Percentiles rank a stretch among this genome's conserved stretches.
phyloP scores from a whole-genome alignment of 2,797 vertebrate species.

The Centroberyx gerrardi region DNA sequence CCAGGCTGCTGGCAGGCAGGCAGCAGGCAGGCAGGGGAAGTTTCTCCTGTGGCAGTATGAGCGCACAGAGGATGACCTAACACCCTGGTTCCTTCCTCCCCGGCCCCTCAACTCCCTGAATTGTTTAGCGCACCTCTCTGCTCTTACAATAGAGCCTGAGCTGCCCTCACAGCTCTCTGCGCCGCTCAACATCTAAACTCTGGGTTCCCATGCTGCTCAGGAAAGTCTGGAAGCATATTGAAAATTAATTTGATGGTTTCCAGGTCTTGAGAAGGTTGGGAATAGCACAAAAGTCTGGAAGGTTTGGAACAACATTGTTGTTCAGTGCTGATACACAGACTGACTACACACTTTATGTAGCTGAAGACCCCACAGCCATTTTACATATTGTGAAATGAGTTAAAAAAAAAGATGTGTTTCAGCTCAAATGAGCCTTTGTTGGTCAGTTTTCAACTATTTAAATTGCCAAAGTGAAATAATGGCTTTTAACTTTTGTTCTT shows the following conservation, averaged over 20 bases:
- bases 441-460: too few species aligned
- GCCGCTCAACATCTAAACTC: slow-evolving; percentile 10
- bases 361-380: too few species aligned
- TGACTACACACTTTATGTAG: too few species aligned
- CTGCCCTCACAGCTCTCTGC: background rate
- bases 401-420: too few species aligned
- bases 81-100: slow-evolving; percentile 76
- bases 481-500: too few species aligned
- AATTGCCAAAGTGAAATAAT: too few species aligned
- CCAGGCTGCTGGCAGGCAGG: slow-evolving; percentile 51
- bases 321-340: too few species aligned
- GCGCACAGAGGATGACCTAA: slow-evolving; percentile 77
- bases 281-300: background rate
- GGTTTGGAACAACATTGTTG: background rate
- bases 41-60: slow-evolving; percentile 70
- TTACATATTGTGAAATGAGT: too few species aligned
- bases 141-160: slow-evolving; percentile 50
- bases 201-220: slow-evolving; percentile 24
- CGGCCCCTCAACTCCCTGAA: slow-evolving; percentile 61
- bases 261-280: background rate
- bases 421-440: too few species aligned
- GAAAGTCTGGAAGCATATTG: background rate
- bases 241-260: background rate
- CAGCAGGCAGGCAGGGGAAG: slow-evolving; percentile 65
- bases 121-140: slow-evolving; percentile 69